Conservation (phyloP, 1,140 invertebrate genomes). For the Helicoverpa armigera region DNA sequence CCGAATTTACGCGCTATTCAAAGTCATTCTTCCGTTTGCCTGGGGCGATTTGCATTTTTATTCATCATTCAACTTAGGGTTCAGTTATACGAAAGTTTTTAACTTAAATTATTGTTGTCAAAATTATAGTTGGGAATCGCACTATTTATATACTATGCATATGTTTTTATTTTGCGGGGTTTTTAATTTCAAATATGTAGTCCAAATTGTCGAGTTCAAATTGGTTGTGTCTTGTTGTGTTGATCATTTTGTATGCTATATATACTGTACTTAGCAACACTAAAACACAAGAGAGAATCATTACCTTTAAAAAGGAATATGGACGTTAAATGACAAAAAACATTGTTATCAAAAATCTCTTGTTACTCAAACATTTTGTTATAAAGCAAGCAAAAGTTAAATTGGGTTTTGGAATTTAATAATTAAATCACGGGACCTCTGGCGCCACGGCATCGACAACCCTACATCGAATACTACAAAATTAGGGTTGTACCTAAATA, state of each 20-base stretch:
- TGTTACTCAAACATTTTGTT: slow-evolving; percentile 9
- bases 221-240: too few species aligned
- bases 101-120: not conserved
- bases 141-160: too few species aligned
- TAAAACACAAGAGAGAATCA: not conserved
- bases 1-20: slow-evolving; percentile 70
- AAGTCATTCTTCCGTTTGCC: slow-evolving; percentile 74
- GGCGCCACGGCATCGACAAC: not conserved
- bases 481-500: slow-evolving; percentile 65
- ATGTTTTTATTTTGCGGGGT: too few species aligned
- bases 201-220: too few species aligned
- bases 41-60: slow-evolving; percentile 75
- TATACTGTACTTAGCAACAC: too few species aligned
- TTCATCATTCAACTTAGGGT: slow-evolving; percentile 51
- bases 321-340: not conserved
- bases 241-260: too few species aligned
- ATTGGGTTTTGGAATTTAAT: not conserved
- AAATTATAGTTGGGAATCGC: too few species aligned
- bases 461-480: slow-evolving; percentile 48
- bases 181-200: too few species aligned
- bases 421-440: not conserved
- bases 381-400: not conserved
- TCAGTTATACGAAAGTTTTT: slow-evolving; percentile 1
- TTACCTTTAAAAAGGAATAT: not conserved
- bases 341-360: not conserved